Evolutionary conservation across 2,888 invertebrate species (phyloP).

Genomic region (Morpho deidamia): DNA sequence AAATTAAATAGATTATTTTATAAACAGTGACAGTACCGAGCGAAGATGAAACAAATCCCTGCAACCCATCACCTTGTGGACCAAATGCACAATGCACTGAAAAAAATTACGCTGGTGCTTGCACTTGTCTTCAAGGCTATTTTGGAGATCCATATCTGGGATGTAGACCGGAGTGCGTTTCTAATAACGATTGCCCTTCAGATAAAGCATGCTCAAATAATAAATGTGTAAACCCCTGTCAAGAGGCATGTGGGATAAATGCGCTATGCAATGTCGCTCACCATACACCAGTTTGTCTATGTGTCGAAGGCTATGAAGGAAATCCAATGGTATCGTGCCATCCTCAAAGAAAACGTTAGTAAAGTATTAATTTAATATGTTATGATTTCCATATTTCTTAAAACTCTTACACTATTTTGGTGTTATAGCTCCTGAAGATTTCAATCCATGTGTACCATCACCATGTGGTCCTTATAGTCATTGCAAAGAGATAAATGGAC

Average conservation of each 20-base stretch:
- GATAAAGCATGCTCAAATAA: constrained; percentile 89
- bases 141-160: constrained; percentile 92
- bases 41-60: constrained; percentile 84
- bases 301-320: constrained; percentile 87
- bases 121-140: constrained; percentile 88
- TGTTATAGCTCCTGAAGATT: constrained; percentile 64
- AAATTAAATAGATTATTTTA: constrained; percentile 11
- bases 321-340: constrained; percentile 83
- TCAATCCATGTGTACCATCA: constrained; percentile 84
- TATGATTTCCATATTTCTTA: not conserved
- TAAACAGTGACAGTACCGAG: constrained; percentile 76
- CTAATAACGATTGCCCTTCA: constrained; percentile 87
- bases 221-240: constrained; percentile 91
- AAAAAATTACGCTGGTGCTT: constrained; percentile 89
- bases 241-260: constrained; percentile 88
- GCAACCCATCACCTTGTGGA: constrained; percentile 92
- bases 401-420: constrained; percentile 12
- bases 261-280: constrained; percentile 89
- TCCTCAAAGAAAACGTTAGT: constrained; percentile 63
- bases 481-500: constrained; percentile 84
- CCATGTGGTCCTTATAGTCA: constrained; percentile 88
- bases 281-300: constrained; percentile 89
- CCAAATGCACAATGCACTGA: constrained; percentile 91
- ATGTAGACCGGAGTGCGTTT: constrained; percentile 91
- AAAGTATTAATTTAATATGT: constrained; percentile 3